Conservation (phyloP, 2,797 vertebrate genomes). For the Acropternis orthonyx region DNA sequence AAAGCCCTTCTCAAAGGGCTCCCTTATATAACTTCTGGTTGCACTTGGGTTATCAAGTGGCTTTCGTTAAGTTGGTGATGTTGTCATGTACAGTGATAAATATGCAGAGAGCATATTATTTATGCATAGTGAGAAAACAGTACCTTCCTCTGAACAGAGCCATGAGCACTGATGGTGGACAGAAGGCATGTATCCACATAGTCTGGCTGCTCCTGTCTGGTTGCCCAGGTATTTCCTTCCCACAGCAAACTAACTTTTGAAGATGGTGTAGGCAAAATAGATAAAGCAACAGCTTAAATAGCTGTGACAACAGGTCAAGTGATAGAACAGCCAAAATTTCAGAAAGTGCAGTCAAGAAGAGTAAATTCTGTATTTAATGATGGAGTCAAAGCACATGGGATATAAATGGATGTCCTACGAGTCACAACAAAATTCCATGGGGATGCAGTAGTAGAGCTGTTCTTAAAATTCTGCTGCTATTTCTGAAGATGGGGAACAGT, state of each 20-base stretch:
- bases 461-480: background rate
- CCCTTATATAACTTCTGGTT: background rate
- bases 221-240: background rate
- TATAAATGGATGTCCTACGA: background rate
- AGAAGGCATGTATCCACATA: rapidly evolving
- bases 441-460: background rate
- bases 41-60: background rate
- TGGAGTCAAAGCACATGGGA: background rate
- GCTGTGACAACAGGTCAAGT: background rate
- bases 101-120: background rate
- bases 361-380: background rate
- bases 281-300: background rate
- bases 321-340: background rate
- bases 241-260: background rate
- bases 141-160: background rate
- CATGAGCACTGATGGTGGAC: background rate
- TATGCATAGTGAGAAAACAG: background rate
- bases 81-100: rapidly evolving
- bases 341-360: background rate
- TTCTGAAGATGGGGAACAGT: background rate
- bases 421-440: background rate
- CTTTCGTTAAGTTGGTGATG: background rate
- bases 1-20: background rate
- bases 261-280: background rate
- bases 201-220: background rate